phyloP scores from a whole-genome alignment of 2,888 invertebrate genomes.

The Orthosia gothica region DNA sequence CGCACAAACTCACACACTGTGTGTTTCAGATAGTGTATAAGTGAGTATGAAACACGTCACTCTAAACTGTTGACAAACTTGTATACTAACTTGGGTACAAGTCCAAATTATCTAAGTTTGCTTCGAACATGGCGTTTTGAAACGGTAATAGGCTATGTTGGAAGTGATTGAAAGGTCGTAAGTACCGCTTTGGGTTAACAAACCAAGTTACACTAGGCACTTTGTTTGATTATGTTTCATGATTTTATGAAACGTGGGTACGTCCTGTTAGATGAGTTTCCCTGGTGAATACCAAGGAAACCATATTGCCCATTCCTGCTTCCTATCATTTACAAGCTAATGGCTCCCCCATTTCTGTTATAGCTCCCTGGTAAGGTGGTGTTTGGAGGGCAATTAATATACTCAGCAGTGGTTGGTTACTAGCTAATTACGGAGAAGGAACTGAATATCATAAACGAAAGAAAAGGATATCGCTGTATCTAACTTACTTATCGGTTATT shows the following conservation, averaged over 20 bases:
- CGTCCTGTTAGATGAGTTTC: neutral
- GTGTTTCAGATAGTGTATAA: neutral
- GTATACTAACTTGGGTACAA: constrained; percentile 22
- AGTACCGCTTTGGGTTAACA: neutral
- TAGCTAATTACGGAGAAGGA: too few species aligned
- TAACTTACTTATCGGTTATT: too few species aligned
- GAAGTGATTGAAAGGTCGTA: neutral
- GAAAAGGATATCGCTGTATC: too few species aligned
- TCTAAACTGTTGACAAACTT: constrained; percentile 42
- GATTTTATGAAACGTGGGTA: neutral
- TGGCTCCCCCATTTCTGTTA: too few species aligned
- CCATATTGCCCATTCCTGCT: too few species aligned
- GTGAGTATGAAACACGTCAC: constrained; percentile 17
- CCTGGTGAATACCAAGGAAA: too few species aligned
- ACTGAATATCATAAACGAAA: too few species aligned
- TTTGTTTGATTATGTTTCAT: neutral
- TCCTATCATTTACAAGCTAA: too few species aligned
- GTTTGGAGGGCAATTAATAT: too few species aligned
- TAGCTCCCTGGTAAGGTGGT: too few species aligned
- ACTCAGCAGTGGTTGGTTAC: too few species aligned
- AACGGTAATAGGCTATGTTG: constrained; percentile 9
- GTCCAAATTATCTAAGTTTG: constrained; percentile 37
- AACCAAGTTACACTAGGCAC: neutral
- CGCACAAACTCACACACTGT: constrained; percentile 17
- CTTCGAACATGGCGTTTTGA: constrained; percentile 7